Evolutionary conservation across 2,888 invertebrate genomes (phyloP), one percentile per base, ranked within the genome.

Genomic region (Cataglyphis cursor): DNA sequence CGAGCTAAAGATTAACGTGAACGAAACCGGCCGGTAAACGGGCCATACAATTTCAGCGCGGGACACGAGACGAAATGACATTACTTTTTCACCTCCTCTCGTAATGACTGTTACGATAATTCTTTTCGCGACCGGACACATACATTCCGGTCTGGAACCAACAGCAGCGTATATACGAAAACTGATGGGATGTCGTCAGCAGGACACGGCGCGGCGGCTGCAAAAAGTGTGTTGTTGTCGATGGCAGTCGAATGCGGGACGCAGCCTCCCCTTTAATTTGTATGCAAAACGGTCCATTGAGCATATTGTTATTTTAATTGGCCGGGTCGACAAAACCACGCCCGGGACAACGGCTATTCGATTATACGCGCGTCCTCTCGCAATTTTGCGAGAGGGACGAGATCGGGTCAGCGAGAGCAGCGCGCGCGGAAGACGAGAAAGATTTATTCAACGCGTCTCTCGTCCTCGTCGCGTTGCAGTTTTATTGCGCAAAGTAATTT

Each of bases 301-400:
- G 87, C 89, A 89, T 91, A 91, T 91, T 89, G 91, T 89, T 91
- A 89, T 91, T 91, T 91, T 91, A 91, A 91, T 91, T 90, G 90
- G 84, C 85, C 83, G 83, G 81, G 66, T 70, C 84, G 65, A 64
- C 74, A 41, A 51, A 51, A 78, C 76, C 78, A 70, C 28, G 76
- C 62, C 44, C 62, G 73, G 80, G 38, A 76, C 85, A 88, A 82
- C 41, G 83, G 68, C 86, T 28, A 88, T 90, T 90, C 86, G 88
- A 90, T 91, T 86, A 86, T 89, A 84, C 87, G 84, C 88, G 81
- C 85, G 57, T 83, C 83, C 87, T 74, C 75, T 62, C 81, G 75
- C 86, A 87, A 84, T 90, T 87, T 82, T 81, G n/a, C 57, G 35
- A 35, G 35, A 35, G 35, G 35, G 35, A 35, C 35, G 51, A 31